These are phyloP conservation scores for Stomatorhinus ivindoensis DNA, from an alignment of 2,113 vertebrate species.

Conservation along the genomic window DNA sequence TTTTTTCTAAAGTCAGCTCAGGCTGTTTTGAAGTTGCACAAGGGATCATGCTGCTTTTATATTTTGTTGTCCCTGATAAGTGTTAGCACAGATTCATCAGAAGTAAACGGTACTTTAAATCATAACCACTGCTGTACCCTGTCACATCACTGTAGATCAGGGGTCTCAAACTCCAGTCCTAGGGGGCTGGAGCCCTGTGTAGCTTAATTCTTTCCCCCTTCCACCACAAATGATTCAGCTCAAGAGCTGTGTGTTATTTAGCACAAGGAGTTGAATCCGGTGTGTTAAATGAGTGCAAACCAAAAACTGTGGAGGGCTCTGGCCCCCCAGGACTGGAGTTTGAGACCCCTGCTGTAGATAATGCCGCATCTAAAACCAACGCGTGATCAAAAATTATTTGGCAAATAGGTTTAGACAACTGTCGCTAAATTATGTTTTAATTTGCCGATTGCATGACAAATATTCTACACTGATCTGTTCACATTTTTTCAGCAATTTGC, in stretches of 20 bases:
- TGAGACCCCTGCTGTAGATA: not conserved
- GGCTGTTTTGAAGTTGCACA: not conserved
- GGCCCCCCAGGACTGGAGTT: no score
- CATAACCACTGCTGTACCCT: not conserved
- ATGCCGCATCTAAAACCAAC: not conserved
- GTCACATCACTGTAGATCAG: not conserved
- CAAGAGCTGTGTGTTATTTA: no score
- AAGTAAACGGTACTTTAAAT: not conserved
- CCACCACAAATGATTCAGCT: no score
- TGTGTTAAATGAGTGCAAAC: no score
- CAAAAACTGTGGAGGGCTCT: no score
- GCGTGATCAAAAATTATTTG: not conserved
- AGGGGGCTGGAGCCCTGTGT: no score
- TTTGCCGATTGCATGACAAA: not conserved
- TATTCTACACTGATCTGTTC: not conserved
- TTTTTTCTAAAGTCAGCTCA: not conserved
- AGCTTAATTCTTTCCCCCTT: no score
- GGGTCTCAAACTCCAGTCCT: no score
- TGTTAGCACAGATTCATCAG: not conserved
- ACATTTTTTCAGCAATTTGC: not conserved
- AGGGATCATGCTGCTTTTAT: not conserved
- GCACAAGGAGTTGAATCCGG: no score
- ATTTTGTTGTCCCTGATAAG: not conserved
- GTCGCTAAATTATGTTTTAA: not conserved
- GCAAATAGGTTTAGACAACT: not conserved